Conservation (phyloP, 1,140 invertebrate species). For the Calosoma granatense region DNA sequence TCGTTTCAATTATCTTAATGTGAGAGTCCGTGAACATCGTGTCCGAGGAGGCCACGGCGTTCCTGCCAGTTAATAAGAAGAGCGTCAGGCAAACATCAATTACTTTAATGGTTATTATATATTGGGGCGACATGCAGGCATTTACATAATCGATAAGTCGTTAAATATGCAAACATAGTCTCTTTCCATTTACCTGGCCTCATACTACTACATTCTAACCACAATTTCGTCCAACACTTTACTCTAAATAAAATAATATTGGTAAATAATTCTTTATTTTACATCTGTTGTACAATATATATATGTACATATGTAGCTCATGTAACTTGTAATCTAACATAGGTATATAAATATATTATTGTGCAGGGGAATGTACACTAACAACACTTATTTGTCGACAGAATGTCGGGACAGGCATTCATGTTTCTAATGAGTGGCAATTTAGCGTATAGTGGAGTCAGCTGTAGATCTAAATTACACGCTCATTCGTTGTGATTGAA, state of each 20-base stretch:
- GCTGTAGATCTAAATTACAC: background rate
- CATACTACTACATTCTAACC: background rate
- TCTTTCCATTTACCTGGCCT: no score
- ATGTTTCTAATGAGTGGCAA: background rate
- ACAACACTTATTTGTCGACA: no score
- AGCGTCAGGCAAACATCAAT: slow-evolving; percentile 24
- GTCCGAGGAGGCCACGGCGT: background rate
- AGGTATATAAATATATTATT: background rate
- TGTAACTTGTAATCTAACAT: background rate
- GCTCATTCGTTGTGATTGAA: background rate
- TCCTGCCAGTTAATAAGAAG: slow-evolving; percentile 11
- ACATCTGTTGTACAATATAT: no score
- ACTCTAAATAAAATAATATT: no score
- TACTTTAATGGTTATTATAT: slow-evolving; percentile 23
- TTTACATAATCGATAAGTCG: slow-evolving; percentile 6
- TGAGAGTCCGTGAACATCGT: background rate
- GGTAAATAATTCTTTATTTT: no score
- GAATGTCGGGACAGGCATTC: background rate
- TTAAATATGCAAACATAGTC: slow-evolving; percentile 5
- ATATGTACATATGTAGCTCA: background rate
- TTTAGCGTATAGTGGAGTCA: background rate
- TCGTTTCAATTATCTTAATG: slow-evolving; percentile 7
- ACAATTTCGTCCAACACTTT: no score
- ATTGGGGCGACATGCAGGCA: slow-evolving; percentile 2
- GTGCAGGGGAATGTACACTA: no score